Conservation (phyloP, 30 jellyfish, hydroid and myxozoan genomes). For the Cassiopea xamachana region DNA sequence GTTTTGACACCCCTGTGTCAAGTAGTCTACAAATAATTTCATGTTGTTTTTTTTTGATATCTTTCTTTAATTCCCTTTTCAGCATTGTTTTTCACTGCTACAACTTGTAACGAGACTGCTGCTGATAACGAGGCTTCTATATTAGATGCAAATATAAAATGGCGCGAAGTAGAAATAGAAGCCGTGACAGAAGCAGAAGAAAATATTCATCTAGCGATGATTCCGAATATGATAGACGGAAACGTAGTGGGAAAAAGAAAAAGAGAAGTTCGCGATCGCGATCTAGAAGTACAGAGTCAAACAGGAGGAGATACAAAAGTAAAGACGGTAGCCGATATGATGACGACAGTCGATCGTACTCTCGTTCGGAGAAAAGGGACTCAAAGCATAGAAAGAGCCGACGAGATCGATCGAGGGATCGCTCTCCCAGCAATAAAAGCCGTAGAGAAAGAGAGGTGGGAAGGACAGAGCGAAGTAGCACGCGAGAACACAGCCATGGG, state of each 20-base stretch:
- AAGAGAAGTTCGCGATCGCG: conserved; percentile 57
- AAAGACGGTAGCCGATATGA: conserved; percentile 19
- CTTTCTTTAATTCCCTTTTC: too few relatives aligned
- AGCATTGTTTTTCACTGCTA: too few relatives aligned
- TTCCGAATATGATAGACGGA: conserved; percentile 60
- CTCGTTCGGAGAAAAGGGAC: conserved; percentile 63
- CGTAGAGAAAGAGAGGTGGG: conserved; percentile 12
- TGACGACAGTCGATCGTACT: conserved; percentile 42
- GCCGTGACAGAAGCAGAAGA: conserved; percentile 59
- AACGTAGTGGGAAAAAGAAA: conserved; percentile 49
- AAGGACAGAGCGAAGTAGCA: not conserved
- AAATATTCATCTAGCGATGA: conserved; percentile 60
- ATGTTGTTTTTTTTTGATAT: too few relatives aligned
- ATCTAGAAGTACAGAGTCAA: conserved; percentile 49
- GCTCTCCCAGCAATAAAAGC: conserved; percentile 40
- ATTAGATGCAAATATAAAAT: conserved; percentile 6
- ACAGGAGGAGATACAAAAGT: conserved; percentile 36
- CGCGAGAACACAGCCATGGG: not conserved
- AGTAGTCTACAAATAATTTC: too few relatives aligned
- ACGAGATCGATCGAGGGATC: conserved; percentile 53
- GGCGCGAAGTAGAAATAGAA: conserved; percentile 83
- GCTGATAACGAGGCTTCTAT: too few relatives aligned
- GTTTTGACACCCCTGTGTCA: too few relatives aligned
- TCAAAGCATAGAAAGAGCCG: conserved; percentile 13
- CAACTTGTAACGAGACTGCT: too few relatives aligned